phyloP scores from a whole-genome alignment of 2,797 vertebrate species.

The Enteromius mattozi region DNA sequence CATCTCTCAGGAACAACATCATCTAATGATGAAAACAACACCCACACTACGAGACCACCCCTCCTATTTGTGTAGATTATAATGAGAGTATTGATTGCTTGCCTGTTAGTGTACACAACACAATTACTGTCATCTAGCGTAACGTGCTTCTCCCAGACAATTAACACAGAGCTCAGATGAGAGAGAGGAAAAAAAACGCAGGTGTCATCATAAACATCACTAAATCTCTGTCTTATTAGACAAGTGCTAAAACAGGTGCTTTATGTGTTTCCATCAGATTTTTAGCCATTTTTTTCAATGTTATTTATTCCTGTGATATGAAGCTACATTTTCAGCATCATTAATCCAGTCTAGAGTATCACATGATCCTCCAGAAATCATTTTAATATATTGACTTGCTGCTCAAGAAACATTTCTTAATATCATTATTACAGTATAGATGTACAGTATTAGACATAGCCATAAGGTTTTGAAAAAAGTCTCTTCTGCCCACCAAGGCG shows the following conservation, averaged over 20 bases:
- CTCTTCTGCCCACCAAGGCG: no score
- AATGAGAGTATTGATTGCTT: slow-evolving; percentile 44
- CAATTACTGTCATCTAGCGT: slow-evolving; percentile 39
- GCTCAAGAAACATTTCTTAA: neutral
- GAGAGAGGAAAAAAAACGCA: neutral
- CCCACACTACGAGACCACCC: neutral
- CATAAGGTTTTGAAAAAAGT: no score
- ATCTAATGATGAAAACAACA: slow-evolving; percentile 31
- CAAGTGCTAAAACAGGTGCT: neutral
- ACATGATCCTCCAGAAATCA: neutral
- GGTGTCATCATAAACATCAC: slow-evolving; percentile 1
- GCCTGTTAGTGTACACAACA: slow-evolving; percentile 22
- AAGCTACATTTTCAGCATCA: no score
- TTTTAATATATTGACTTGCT: neutral
- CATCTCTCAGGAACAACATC: slow-evolving; percentile 5
- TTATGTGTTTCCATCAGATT: neutral
- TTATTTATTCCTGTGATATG: no score
- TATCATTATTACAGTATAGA: no score
- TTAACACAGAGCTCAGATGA: slow-evolving; percentile 10
- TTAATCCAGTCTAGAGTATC: neutral
- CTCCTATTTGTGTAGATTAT: slow-evolving; percentile 8
- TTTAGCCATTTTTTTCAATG: neutral
- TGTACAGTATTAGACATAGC: no score
- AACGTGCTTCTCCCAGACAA: slow-evolving; percentile 5
- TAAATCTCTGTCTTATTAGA: neutral